A percentile compares a stretch with the other conserved stretches of the same genome.
Evolutionary conservation across 2,888 invertebrate species (phyloP).

Genomic region (Andrena marginata): DNA sequence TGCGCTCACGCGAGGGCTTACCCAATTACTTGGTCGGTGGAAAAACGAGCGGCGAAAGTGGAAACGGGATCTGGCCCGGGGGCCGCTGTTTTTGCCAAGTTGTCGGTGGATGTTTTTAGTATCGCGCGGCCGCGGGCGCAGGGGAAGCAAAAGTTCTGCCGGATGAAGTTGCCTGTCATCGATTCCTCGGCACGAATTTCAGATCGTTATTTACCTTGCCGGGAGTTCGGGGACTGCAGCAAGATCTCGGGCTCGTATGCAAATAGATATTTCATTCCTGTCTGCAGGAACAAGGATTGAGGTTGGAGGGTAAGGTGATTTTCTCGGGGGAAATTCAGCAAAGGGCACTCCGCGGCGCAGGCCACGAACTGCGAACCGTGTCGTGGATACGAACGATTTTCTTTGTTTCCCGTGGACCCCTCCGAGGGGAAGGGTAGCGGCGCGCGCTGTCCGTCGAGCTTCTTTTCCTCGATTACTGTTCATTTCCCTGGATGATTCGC

Average conservation of each 20-base stretch:
- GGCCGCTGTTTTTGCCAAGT: neutral
- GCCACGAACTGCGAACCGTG: constrained; percentile 56
- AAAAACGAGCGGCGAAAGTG: neutral
- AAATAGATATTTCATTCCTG: constrained; percentile 75
- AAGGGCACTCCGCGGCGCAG: constrained; percentile 62
- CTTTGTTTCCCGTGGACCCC: constrained; percentile 39
- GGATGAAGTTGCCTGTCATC: constrained; percentile 24
- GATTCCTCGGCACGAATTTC: constrained; percentile 57
- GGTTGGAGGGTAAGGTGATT: constrained; percentile 73
- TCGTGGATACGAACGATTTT: constrained; percentile 57
- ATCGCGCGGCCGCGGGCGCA: neutral
- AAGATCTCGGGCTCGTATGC: constrained; percentile 67
- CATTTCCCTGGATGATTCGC: constrained; percentile 66
- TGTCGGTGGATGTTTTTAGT: neutral
- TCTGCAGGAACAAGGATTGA: constrained; percentile 69
- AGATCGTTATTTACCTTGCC: constrained; percentile 65
- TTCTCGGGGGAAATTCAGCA: constrained; percentile 74
- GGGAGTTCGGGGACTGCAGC: constrained; percentile 59
- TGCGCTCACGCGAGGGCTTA: neutral
- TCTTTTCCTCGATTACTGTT: constrained; percentile 51
- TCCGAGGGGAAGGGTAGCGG: neutral
- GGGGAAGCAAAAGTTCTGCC: constrained; percentile 6
- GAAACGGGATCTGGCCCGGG: neutral
- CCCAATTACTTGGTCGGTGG: neutral
- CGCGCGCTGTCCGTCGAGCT: constrained; percentile 20